Conservation (phyloP, 2,888 invertebrate species). For the Rhingia campestris region DNA sequence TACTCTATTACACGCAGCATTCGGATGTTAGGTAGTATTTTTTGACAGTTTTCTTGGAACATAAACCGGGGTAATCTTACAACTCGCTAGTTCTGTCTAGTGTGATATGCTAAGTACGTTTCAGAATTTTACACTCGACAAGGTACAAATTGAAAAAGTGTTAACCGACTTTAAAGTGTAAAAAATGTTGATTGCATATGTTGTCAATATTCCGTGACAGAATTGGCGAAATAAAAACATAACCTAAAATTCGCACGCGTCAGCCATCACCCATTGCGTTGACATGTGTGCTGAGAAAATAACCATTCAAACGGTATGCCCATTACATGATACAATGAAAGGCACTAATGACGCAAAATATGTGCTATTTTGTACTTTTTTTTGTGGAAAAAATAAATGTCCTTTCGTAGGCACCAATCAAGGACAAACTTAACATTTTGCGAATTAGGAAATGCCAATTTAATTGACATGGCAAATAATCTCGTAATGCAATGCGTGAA, state of each 20-base stretch:
- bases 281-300: conserved; percentile 8
- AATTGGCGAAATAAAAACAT: background rate
- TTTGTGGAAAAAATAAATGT: background rate
- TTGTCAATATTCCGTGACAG: background rate
- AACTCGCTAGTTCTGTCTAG: too few species aligned
- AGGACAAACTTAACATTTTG: conserved; percentile 13
- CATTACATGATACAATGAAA: conserved; percentile 16
- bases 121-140: background rate
- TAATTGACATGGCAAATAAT: background rate
- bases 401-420: background rate
- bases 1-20: conserved; percentile 1
- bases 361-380: background rate
- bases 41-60: background rate
- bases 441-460: background rate
- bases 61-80: background rate
- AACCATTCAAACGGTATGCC: background rate
- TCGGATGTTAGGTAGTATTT: background rate
- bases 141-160: background rate
- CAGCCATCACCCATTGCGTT: background rate
- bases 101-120: too few species aligned
- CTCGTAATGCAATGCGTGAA: background rate
- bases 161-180: background rate
- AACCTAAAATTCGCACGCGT: conserved; percentile 3
- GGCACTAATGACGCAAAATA: background rate
- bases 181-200: background rate